These are phyloP conservation scores for Lepetodrilus schrolli DNA, from an alignment of 2,888 invertebrate genomes.

Conservation along the genomic window DNA sequence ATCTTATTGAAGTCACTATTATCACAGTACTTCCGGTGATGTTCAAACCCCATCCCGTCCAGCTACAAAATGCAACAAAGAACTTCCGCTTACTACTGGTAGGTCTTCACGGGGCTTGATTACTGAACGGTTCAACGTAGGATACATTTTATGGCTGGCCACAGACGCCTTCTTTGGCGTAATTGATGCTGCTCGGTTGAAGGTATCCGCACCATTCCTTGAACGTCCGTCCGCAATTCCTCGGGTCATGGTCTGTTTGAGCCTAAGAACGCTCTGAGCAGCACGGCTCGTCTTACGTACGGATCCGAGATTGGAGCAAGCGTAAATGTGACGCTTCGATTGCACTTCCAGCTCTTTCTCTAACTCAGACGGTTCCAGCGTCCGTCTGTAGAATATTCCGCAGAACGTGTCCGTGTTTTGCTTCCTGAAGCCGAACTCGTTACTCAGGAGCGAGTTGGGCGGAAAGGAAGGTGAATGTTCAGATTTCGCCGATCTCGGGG, in stretches of 20 bases:
- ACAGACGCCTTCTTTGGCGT: not conserved
- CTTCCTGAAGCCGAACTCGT: slow-evolving; percentile 25
- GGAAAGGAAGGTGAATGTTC: not conserved
- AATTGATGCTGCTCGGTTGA: not conserved
- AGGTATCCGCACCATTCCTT: not conserved
- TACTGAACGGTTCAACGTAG: not conserved
- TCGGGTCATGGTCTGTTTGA: slow-evolving; percentile 10
- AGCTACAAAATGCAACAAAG: no score
- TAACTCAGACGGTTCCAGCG: not conserved
- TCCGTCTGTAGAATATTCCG: not conserved
- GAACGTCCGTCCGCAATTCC: not conserved
- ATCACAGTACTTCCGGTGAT: no score
- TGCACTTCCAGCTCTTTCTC: slow-evolving; percentile 1
- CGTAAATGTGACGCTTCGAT: slow-evolving; percentile 21
- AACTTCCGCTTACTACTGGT: slow-evolving; percentile 5
- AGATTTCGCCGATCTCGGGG: not conserved
- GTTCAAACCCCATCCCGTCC: no score
- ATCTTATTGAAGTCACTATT: no score
- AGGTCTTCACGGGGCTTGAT: not conserved
- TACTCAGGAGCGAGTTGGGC: not conserved
- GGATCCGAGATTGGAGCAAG: slow-evolving; percentile 13
- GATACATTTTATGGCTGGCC: not conserved
- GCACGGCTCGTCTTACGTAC: slow-evolving; percentile 21
- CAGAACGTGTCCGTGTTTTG: slow-evolving; percentile 16
- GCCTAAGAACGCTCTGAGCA: slow-evolving; percentile 16